Evolutionary conservation across 2,888 invertebrate species (phyloP).

Genomic region (Caenorhabditis sp.): DNA sequence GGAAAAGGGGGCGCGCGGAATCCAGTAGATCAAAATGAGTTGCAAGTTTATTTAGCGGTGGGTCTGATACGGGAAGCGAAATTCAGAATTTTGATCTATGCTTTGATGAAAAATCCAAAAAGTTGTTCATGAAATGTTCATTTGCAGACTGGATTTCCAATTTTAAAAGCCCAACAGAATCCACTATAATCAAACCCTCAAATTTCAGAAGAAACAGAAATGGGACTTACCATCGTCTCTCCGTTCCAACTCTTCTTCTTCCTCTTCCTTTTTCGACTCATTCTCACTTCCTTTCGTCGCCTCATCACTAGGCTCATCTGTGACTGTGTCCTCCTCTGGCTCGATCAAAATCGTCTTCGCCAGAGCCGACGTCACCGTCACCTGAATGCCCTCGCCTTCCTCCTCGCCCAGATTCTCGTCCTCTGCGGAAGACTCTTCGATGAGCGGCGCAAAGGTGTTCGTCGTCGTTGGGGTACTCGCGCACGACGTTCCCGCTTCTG

Average conservation of each 20-base stretch:
- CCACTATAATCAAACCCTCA: no score
- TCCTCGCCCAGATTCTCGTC: conserved; percentile 12
- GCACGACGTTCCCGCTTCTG: conserved; percentile 55
- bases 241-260: conserved; percentile 10
- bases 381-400: conserved; percentile 33
- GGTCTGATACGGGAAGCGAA: not conserved
- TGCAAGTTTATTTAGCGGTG: conserved; percentile 23
- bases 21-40: conserved; percentile 29
- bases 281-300: not conserved
- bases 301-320: conserved; percentile 4
- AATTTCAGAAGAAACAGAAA: no score
- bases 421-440: conserved; percentile 35
- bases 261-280: not conserved
- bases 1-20: not conserved
- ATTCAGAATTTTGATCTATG: conserved; percentile 16
- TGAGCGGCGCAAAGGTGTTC: conserved; percentile 35
- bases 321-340: conserved; percentile 8
- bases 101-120: no score
- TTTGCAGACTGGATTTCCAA: no score
- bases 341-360: conserved; percentile 19
- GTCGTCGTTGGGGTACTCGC: conserved; percentile 44
- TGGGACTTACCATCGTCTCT: not conserved
- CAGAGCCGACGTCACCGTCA: conserved; percentile 14
- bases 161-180: no score
- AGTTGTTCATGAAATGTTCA: no score